Evolutionary conservation across 1,140 invertebrate species (phyloP).

Genomic region (Conus betulinus): DNA sequence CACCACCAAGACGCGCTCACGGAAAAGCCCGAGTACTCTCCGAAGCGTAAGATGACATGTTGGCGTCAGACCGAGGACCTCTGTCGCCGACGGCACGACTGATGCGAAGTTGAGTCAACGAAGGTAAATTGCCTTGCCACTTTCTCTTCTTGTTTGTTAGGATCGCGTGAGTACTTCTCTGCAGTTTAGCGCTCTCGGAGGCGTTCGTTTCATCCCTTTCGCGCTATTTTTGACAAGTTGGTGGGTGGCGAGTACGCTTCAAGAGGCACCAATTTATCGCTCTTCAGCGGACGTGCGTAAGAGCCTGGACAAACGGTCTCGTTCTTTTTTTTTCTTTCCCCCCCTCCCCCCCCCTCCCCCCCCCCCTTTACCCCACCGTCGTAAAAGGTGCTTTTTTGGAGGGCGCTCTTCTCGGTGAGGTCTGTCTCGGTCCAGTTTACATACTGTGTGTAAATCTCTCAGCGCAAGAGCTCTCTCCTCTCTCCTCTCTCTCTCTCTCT

Average conservation of each 20-base stretch:
- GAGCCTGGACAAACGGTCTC: not conserved
- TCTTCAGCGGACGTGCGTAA: not conserved
- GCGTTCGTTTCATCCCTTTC: not conserved
- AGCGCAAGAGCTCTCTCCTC: too few species aligned
- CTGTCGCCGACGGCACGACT: not conserved
- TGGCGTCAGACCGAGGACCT: not conserved
- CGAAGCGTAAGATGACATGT: not conserved
- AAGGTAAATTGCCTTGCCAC: not conserved
- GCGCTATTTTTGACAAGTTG: not conserved
- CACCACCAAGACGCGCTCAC: not conserved
- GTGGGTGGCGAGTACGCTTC: not conserved
- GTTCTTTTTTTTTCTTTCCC: too few species aligned
- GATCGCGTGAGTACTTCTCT: not conserved
- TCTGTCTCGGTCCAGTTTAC: too few species aligned
- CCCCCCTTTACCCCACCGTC: too few species aligned
- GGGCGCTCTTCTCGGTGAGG: too few species aligned
- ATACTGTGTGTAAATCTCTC: too few species aligned
- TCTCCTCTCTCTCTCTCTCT: too few species aligned
- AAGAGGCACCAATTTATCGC: not conserved
- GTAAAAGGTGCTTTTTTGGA: too few species aligned
- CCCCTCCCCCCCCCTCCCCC: too few species aligned
- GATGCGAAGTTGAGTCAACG: not conserved
- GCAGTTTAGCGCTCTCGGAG: not conserved
- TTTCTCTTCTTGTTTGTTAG: not conserved
- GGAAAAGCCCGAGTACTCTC: not conserved